Evolutionary conservation across 30 jellyfish, hydroid and myxozoan species (phyloP).

Genomic region (Mastigias papua): DNA sequence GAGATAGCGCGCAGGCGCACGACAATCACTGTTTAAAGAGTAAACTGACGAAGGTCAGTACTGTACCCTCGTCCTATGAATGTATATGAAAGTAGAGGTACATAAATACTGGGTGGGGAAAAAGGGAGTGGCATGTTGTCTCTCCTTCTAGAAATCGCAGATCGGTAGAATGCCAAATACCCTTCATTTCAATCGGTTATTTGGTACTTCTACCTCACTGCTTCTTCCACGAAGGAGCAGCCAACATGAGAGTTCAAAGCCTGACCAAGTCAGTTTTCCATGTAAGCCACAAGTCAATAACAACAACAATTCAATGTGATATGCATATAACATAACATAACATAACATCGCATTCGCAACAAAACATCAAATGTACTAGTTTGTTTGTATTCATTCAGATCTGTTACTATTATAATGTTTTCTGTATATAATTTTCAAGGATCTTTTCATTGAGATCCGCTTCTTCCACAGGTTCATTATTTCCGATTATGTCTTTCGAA

Average conservation of each 20-base stretch:
- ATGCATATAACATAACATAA: too few relatives aligned
- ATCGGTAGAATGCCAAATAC: conserved; percentile 26
- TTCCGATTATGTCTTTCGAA: conserved; percentile 18
- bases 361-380: too few relatives aligned
- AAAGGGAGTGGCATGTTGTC: conserved; percentile 48
- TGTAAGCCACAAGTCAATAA: not conserved
- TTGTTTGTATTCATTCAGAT: too few relatives aligned
- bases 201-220: conserved; percentile 31
- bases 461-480: conserved; percentile 4
- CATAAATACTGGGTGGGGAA: conserved; percentile 14
- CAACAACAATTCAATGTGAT: not conserved
- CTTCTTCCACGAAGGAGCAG: conserved; percentile 49
- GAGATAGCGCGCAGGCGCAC: conserved; percentile 50
- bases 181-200: conserved; percentile 42
- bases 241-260: conserved; percentile 56
- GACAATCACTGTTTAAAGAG: conserved; percentile 47
- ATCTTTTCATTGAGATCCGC: not conserved
- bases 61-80: not conserved
- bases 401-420: not conserved
- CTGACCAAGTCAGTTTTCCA: conserved; percentile 46
- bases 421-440: not conserved
- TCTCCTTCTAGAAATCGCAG: conserved; percentile 27
- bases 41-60: conserved; percentile 21
- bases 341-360: too few relatives aligned
- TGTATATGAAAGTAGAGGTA: not conserved